A percentile compares a stretch with the other conserved stretches of the same genome.
These are phyloP conservation scores for Sigmodon hispidus DNA, from an alignment of 2,113 vertebrate genomes.

Conservation along the genomic window DNA sequence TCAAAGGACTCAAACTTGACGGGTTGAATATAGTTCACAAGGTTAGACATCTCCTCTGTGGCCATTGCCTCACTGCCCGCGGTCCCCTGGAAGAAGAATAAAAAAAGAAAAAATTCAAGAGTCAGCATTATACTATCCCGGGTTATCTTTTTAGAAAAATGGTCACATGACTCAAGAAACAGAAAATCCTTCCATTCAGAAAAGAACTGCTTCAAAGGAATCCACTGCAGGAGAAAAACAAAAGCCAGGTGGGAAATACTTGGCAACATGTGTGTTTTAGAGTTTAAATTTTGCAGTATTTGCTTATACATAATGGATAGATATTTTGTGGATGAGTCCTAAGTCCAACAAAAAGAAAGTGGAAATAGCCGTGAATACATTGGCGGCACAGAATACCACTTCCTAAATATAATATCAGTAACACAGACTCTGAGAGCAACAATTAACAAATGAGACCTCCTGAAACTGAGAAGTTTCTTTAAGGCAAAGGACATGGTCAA, in stretches of 20 bases:
- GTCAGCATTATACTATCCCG: background rate
- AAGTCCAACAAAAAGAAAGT: background rate
- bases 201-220: background rate
- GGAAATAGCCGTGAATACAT: too few relatives aligned
- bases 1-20: slow-evolving; percentile 98
- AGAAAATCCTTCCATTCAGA: background rate
- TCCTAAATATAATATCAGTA: too few relatives aligned
- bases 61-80: slow-evolving; percentile 97
- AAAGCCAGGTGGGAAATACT: background rate
- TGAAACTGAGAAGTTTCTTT: too few relatives aligned
- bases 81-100: slow-evolving; percentile 88
- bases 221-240: background rate
- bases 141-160: background rate
- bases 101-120: slow-evolving; percentile 26
- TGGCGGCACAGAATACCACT: too few relatives aligned
- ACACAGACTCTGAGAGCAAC: too few relatives aligned
- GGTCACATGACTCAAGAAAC: accelerated
- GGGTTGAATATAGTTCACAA: slow-evolving; percentile 98
- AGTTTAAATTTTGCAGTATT: background rate
- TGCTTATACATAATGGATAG: background rate
- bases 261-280: background rate
- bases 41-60: slow-evolving; percentile 98
- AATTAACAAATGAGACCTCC: too few relatives aligned
- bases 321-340: background rate
- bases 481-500: too few relatives aligned